Percentiles rank a stretch among this genome's conserved stretches.
These are phyloP conservation scores for Apamea anceps DNA, from an alignment of 2,888 invertebrate species.

Conservation along the genomic window DNA sequence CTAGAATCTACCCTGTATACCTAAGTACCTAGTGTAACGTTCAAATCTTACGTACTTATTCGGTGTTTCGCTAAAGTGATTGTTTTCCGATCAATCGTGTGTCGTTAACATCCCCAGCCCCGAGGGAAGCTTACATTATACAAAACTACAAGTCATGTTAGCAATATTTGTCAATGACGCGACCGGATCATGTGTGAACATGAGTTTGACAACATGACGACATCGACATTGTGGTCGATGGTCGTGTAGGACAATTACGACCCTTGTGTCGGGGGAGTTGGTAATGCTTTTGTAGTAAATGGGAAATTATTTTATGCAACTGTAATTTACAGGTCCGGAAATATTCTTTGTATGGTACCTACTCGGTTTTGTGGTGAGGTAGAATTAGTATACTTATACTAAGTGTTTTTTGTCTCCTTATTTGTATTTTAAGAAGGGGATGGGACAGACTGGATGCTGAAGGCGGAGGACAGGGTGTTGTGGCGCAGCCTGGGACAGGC, in stretches of 20 bases:
- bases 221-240: conserved; percentile 62
- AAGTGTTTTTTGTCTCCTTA: too few species aligned
- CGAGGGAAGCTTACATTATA: conserved; percentile 20
- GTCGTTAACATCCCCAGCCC: conserved; percentile 30
- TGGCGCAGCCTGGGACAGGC: too few species aligned
- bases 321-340: background rate
- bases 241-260: conserved; percentile 46
- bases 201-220: conserved; percentile 65
- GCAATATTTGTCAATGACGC: conserved; percentile 70
- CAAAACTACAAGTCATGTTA: conserved; percentile 60
- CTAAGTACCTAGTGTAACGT: too few species aligned
- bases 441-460: too few species aligned
- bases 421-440: too few species aligned
- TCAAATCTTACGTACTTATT: background rate
- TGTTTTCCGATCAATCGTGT: conserved; percentile 46
- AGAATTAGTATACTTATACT: too few species aligned
- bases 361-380: too few species aligned
- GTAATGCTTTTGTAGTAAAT: conserved; percentile 9
- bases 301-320: background rate
- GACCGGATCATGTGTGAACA: conserved; percentile 51
- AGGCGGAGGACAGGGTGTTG: too few species aligned
- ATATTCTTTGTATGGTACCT: too few species aligned
- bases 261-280: conserved; percentile 3
- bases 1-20: too few species aligned
- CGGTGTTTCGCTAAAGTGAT: conserved; percentile 9